Evolutionary conservation across 2,113 vertebrate genomes (phyloP).

Genomic region (Solea senegalensis): DNA sequence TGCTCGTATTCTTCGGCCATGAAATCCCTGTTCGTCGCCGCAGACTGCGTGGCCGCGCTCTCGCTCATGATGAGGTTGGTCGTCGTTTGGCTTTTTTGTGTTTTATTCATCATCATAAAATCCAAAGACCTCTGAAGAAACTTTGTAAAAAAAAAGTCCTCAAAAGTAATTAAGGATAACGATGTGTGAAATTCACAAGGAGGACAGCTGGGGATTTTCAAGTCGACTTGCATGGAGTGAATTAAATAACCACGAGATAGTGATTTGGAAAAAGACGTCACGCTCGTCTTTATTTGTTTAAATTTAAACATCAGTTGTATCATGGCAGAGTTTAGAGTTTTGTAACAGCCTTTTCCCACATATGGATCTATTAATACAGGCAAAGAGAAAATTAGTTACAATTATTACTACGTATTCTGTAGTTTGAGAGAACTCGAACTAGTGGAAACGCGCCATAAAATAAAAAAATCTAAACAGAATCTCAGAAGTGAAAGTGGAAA

Average conservation of each 20-base stretch:
- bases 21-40: slow-evolving; percentile 75
- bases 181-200: slow-evolving; percentile 4
- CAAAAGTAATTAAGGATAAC: not conserved
- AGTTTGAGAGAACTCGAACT: no score
- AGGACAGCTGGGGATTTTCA: slow-evolving; percentile 17
- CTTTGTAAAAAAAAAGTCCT: slow-evolving; percentile 10
- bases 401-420: no score
- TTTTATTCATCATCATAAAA: slow-evolving; percentile 18
- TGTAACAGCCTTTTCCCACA: no score
- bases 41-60: slow-evolving; percentile 69
- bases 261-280: not conserved
- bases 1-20: slow-evolving; percentile 68
- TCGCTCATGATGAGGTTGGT: slow-evolving; percentile 76
- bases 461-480: no score
- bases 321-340: not conserved
- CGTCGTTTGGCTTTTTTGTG: slow-evolving; percentile 14
- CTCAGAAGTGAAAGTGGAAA: no score
- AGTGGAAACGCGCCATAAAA: no score
- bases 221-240: not conserved
- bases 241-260: not conserved
- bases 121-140: slow-evolving; percentile 16
- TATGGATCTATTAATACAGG: no score
- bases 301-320: not conserved
- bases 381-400: no score
- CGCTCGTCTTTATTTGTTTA: not conserved